A percentile compares a stretch with the other conserved stretches of the same genome.
These are phyloP conservation scores for Serilophus lunatus DNA, from an alignment of 2,113 vertebrate species.

Conservation along the genomic window DNA sequence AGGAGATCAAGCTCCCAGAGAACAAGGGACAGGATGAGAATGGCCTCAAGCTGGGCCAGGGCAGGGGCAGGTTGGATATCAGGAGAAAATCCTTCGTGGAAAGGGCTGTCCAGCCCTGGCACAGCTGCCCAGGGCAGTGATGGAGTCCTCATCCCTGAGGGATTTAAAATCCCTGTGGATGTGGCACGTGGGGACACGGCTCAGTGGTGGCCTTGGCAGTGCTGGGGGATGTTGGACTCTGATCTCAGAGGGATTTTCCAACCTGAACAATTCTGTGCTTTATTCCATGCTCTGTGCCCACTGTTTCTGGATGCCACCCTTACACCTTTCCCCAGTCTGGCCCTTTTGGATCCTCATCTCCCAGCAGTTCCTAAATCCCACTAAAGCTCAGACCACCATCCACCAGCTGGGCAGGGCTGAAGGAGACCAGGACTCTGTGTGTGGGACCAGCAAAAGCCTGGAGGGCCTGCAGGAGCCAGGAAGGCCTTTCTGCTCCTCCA, in stretches of 20 bases:
- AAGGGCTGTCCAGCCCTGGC: fast-evolving
- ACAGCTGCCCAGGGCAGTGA: fast-evolving
- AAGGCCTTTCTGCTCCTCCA: neutral
- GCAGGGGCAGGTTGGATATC: fast-evolving
- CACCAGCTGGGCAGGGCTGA: fast-evolving
- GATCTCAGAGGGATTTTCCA: neutral
- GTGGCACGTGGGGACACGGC: neutral
- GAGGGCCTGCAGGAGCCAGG: neutral
- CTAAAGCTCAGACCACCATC: neutral
- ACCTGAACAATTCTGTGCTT: neutral
- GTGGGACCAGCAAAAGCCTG: neutral
- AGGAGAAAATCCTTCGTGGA: fast-evolving
- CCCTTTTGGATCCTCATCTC: neutral
- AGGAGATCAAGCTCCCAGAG: neutral
- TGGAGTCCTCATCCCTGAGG: neutral
- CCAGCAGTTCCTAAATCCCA: neutral
- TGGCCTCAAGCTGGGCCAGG: neutral
- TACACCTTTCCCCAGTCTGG: neutral
- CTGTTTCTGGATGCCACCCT: neutral
- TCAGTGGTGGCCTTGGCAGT: neutral
- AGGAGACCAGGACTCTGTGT: fast-evolving
- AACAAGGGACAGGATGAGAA: neutral
- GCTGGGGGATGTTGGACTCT: neutral
- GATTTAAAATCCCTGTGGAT: fast-evolving
- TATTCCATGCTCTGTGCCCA: neutral